A percentile compares a stretch with the other conserved stretches of the same genome.
Evolutionary conservation across 1,140 invertebrate genomes (phyloP).

Genomic region (Latrodectus geometricus): DNA sequence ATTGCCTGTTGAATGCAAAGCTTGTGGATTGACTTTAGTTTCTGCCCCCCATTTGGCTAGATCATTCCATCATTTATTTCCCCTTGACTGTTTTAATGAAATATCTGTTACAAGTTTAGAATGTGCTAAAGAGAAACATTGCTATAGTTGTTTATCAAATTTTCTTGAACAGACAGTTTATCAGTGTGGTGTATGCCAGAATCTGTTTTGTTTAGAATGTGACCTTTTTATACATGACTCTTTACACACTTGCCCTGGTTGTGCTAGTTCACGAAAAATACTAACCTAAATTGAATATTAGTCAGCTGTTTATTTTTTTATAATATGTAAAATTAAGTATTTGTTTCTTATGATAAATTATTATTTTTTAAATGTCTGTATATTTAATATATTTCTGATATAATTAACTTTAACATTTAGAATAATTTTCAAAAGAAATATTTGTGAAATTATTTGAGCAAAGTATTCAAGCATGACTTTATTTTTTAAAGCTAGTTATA

Average conservation of each 20-base stretch:
- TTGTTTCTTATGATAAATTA: too few species aligned
- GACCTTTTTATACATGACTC: constrained; percentile 94
- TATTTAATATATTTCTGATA: too few species aligned
- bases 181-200: constrained; percentile 82
- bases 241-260: constrained; percentile 94
- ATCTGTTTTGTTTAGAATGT: constrained; percentile 92
- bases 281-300: too few species aligned
- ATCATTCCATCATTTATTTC: constrained; percentile 97
- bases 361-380: too few species aligned
- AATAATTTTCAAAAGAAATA: too few species aligned
- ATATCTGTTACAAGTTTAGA: constrained; percentile 40
- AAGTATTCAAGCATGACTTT: too few species aligned
- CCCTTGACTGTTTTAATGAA: constrained; percentile 87
- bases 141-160: constrained; percentile 63
- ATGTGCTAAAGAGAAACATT: constrained; percentile 29
- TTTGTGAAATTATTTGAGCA: too few species aligned
- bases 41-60: constrained; percentile 96
- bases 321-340: too few species aligned
- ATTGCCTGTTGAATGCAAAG: constrained; percentile 94
- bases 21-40: constrained; percentile 94
- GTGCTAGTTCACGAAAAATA: constrained; percentile 69
- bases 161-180: constrained; percentile 79
- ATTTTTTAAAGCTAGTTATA: too few species aligned
- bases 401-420: too few species aligned
- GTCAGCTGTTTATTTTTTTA: too few species aligned